Percentiles rank a stretch among this genome's conserved stretches.
These are phyloP conservation scores for Cossypha heuglini DNA, from an alignment of 2,797 vertebrate genomes.

Conservation along the genomic window DNA sequence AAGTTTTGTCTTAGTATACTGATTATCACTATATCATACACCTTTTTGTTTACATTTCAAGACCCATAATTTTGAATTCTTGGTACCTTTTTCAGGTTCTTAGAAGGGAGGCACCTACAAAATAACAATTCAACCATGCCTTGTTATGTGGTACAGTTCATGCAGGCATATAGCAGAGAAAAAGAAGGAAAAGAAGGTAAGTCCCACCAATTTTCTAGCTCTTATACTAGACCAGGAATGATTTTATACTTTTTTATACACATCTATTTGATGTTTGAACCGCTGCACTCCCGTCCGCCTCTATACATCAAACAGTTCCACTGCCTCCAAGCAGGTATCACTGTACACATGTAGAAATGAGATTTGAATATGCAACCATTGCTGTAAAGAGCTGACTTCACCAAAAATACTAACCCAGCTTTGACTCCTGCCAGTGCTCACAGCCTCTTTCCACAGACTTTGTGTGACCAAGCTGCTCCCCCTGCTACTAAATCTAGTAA, in stretches of 20 bases:
- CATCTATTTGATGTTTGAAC: neutral
- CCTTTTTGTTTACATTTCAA: neutral
- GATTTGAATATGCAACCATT: neutral
- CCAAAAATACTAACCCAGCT: neutral
- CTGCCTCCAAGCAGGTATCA: neutral
- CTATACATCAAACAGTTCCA: neutral
- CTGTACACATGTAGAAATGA: accelerated
- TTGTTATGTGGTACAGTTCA: neutral
- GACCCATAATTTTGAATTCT: neutral
- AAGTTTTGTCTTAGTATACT: neutral
- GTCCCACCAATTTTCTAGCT: neutral
- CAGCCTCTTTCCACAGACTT: neutral
- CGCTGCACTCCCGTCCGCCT: accelerated
- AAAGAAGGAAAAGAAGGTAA: neutral
- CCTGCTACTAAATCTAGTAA: neutral
- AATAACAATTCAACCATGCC: neutral
- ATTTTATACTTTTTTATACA: neutral
- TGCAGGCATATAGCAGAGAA: accelerated
- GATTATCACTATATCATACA: neutral
- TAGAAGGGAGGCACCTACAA: neutral
- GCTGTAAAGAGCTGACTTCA: neutral
- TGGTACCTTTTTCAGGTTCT: neutral
- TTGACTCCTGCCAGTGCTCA: neutral
- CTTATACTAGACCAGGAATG: neutral
- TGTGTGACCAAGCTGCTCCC: neutral